These are phyloP conservation scores for Aplodontia rufa DNA, from an alignment of 2,113 vertebrate genomes.

Conservation along the genomic window DNA sequence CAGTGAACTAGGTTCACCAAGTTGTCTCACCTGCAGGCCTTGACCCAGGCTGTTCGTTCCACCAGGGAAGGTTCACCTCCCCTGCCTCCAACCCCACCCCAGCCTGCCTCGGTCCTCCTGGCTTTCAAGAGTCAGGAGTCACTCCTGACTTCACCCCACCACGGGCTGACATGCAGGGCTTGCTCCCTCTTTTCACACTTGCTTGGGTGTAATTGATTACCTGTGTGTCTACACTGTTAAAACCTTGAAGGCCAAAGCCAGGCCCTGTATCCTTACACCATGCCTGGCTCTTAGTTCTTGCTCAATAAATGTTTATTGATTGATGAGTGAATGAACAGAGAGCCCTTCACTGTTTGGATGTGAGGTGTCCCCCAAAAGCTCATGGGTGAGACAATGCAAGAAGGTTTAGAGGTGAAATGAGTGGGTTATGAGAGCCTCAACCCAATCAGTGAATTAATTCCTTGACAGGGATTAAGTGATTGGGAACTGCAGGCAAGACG, in stretches of 20 bases:
- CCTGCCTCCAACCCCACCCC: background rate
- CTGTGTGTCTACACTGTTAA: background rate
- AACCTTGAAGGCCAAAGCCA: background rate
- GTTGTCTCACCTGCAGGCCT: background rate
- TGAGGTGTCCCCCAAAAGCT: too few relatives aligned
- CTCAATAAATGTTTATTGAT: background rate
- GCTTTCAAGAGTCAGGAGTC: background rate
- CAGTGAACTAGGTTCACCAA: background rate
- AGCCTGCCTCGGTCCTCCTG: background rate
- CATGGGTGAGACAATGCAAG: too few relatives aligned
- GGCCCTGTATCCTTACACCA: background rate
- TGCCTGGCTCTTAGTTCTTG: background rate
- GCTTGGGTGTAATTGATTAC: background rate
- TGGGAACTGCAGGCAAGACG: too few relatives aligned
- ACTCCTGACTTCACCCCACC: background rate
- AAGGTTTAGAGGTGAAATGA: too few relatives aligned
- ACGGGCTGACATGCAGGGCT: background rate
- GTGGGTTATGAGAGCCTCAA: too few relatives aligned
- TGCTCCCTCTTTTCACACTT: background rate
- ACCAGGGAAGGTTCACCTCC: background rate
- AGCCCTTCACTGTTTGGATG: too few relatives aligned
- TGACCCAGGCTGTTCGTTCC: background rate
- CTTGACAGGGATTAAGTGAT: too few relatives aligned
- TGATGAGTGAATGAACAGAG: too few relatives aligned
- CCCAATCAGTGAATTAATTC: too few relatives aligned